Percentiles rank a stretch among this genome's conserved stretches.
Conservation (phyloP, 2,113 vertebrate species). For the Bos javanicus region DNA sequence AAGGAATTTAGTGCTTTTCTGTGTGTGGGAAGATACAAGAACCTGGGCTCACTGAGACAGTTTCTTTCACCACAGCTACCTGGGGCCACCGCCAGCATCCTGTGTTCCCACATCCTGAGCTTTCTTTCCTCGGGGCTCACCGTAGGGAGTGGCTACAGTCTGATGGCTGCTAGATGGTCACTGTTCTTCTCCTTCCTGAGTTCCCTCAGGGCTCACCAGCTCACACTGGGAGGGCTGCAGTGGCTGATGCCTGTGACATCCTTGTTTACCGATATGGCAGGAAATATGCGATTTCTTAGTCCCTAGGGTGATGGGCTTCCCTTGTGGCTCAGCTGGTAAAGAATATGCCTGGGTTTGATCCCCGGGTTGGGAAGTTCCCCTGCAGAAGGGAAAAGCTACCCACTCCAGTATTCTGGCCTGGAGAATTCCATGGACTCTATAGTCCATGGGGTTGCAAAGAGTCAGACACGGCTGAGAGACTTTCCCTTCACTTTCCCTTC, state of each 20-base stretch:
- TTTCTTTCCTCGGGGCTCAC: not conserved
- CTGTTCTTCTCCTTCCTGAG: not conserved
- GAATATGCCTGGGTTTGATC: not conserved
- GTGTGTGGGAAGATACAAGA: not conserved
- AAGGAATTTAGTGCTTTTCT: not conserved
- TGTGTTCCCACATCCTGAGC: not conserved
- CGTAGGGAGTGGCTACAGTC: not conserved
- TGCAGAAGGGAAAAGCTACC: not conserved
- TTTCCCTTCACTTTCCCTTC: not conserved
- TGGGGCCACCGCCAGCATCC: not conserved
- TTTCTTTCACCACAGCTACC: not conserved
- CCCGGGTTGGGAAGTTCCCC: not conserved
- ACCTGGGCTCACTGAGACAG: not conserved
- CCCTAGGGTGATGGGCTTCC: not conserved
- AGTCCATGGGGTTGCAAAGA: not conserved
- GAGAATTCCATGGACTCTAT: not conserved
- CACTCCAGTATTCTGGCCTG: not conserved
- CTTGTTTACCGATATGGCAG: not conserved
- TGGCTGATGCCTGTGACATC: not conserved
- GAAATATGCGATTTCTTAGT: not conserved
- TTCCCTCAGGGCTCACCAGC: not conserved
- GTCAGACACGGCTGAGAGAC: rapidly evolving
- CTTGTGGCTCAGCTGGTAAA: not conserved
- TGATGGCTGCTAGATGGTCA: not conserved
- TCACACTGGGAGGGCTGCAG: not conserved